phyloP scores from a whole-genome alignment of 2,797 vertebrate genomes.

The Xerus rutilus region DNA sequence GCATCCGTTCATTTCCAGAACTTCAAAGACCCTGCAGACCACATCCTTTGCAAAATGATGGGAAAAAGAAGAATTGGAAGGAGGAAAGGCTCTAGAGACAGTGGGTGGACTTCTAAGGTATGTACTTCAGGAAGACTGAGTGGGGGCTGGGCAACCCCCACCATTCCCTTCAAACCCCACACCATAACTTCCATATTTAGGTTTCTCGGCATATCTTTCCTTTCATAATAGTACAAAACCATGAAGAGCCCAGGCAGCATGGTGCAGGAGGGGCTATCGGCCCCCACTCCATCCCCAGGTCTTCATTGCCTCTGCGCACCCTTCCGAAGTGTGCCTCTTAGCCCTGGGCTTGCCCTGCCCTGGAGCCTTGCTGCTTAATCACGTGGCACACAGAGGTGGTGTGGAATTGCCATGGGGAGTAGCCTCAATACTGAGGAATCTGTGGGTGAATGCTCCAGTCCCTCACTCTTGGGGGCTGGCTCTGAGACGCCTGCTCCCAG shows the following conservation, averaged over 20 bases:
- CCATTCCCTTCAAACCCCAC: neutral
- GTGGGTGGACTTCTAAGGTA: neutral
- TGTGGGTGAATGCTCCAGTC: neutral
- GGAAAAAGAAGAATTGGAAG: constrained; percentile 6
- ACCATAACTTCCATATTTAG: neutral
- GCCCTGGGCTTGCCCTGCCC: neutral
- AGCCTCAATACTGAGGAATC: neutral
- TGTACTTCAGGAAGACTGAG: neutral
- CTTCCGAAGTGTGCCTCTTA: neutral
- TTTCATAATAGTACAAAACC: neutral
- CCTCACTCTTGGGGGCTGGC: neutral
- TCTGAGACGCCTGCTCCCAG: too few relatives aligned
- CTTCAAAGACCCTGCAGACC: neutral
- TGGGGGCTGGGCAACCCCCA: neutral
- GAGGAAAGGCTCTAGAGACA: neutral
- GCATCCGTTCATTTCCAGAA: neutral
- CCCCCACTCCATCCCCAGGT: neutral
- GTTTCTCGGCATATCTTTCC: neutral
- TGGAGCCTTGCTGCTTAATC: neutral
- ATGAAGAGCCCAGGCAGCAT: neutral
- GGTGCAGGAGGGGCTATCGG: too few relatives aligned
- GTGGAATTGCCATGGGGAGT: neutral
- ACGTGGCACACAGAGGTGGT: rapidly evolving
- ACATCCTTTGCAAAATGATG: constrained; percentile 27
- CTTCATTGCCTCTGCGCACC: rapidly evolving